These are phyloP conservation scores for Diglossa cyanea DNA, from an alignment of 2,797 vertebrate species.

Conservation along the genomic window DNA sequence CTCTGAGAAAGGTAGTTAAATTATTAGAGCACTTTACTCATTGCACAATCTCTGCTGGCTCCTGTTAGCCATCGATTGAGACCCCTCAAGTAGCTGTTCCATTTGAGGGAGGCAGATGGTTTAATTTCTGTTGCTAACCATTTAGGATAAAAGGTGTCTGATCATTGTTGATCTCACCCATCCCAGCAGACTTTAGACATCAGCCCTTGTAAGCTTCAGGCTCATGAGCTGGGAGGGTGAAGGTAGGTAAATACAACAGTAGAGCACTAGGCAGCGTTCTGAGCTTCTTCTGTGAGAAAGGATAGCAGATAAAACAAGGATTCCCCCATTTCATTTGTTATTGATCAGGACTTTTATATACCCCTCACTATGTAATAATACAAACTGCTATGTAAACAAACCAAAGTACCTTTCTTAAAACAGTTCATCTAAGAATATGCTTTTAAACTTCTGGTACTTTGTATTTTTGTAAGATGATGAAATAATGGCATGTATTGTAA, in stretches of 20 bases:
- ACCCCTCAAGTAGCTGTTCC: background rate
- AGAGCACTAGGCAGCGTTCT: background rate
- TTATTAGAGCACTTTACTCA: background rate
- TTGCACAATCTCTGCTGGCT: background rate
- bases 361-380: background rate
- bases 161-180: background rate
- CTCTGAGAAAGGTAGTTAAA: background rate
- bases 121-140: background rate
- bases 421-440: background rate
- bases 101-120: background rate
- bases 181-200: background rate
- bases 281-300: background rate
- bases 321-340: background rate
- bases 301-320: background rate
- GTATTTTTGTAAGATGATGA: constrained; percentile 6
- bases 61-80: background rate
- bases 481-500: background rate
- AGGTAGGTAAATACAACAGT: background rate
- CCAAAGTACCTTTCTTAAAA: background rate
- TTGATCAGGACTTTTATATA: background rate
- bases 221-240: background rate
- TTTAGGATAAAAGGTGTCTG: background rate
- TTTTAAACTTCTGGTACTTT: background rate
- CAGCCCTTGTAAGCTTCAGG: background rate
- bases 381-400: background rate